Base-by-base conservation (phyloP, 2,113 vertebrate species). In the Clinocottus analis region DNA sequence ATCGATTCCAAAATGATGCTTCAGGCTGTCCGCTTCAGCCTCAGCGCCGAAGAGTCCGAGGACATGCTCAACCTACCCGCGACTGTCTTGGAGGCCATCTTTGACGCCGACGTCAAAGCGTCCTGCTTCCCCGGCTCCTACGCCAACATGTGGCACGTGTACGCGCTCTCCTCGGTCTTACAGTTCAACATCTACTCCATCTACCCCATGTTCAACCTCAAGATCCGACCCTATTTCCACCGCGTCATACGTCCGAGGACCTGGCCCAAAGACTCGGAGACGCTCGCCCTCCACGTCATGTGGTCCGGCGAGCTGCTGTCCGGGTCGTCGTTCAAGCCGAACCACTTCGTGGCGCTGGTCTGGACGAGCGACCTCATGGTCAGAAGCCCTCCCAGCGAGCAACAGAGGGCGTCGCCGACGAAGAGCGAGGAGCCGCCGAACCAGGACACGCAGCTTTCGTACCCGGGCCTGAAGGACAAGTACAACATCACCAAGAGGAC, bases 1-100 rank as follows among this genome's bases (percentile, higher is more conserved):
- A 99, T 97, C 0, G 98, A 99, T 87, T 99, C 98, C 59, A 98
- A 98, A 84, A 96, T 99, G 87, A 99, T 99, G 98, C 94, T 99
- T 56, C 97, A 98, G 92, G 98, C 97, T 0, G 97, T 96, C 63
- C 96, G 97, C 73, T 97, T 98, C 35, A 97, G 97, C 3, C 94
- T 99, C n/a, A 97, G 96, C 60, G 96, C 97, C 0, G 97, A 99
- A 73, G 97, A 99, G 89, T 96, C 96, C 0, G 96, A 97, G 0
- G 96, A 96, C 87, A 97, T 97, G 97, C 95, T 97, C 65, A 97
- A 94, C 84, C 92, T 99, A 27, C 94, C 98, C 0, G 91, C 92
- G 29, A 84, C 95, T 11, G 96, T 97, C 7, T 87, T 99, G 71
- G 97, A 99, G 82, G 97, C 97, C 88, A 99, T 99, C 72, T 99